phyloP scores from a whole-genome alignment of 2,888 invertebrate species.

The Caenorhabditis sp. region DNA sequence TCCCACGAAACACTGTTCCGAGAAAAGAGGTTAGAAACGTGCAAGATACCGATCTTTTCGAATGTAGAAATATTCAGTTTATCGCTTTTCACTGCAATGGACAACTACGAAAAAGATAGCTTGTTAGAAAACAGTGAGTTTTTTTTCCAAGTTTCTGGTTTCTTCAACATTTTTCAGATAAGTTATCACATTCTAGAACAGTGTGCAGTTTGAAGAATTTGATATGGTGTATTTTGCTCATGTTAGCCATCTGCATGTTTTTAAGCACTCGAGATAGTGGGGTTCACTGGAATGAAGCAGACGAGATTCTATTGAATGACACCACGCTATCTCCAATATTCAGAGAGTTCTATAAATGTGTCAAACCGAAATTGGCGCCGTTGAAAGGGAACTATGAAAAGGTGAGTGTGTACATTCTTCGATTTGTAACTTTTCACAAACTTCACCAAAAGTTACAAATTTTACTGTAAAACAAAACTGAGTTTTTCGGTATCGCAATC shows the following conservation, averaged over 20 bases:
- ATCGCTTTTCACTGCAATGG: constrained; percentile 3
- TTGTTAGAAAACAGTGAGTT: constrained; percentile 5
- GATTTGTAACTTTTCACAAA: not conserved
- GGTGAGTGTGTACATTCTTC: not conserved
- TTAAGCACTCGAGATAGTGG: not conserved
- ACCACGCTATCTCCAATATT: constrained; percentile 22
- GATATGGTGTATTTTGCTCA: not conserved
- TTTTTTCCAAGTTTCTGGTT: not conserved
- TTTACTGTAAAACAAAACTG: not conserved
- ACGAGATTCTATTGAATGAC: constrained; percentile 2
- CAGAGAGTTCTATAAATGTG: constrained; percentile 35
- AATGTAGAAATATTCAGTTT: not conserved
- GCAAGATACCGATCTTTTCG: not conserved
- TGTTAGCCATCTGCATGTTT: not conserved
- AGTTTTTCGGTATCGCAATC: too few relatives aligned
- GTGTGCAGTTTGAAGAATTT: not conserved
- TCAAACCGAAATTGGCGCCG: constrained; percentile 26
- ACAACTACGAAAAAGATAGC: not conserved
- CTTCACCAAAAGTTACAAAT: not conserved
- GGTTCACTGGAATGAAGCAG: not conserved
- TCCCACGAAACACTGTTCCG: not conserved
- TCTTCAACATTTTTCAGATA: not conserved
- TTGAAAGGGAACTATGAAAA: constrained; percentile 21
- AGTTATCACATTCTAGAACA: not conserved
- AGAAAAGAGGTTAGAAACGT: not conserved